Percentiles rank a stretch among this genome's conserved stretches.
Conservation (phyloP, 2,888 invertebrate species). For the Hipparchia sbordonii region DNA sequence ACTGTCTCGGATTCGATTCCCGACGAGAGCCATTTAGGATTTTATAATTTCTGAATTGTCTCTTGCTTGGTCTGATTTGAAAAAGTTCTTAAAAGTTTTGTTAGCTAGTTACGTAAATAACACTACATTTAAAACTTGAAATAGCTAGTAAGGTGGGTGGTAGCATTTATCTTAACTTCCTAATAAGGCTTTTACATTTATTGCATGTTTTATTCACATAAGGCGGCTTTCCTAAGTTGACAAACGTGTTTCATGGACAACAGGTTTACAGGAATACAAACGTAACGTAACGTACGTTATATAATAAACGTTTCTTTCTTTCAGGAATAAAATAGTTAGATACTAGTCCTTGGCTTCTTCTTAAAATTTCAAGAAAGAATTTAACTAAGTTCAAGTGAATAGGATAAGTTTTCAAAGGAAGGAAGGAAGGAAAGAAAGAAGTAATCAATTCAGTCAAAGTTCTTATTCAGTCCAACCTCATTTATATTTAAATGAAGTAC, state of each 20-base stretch:
- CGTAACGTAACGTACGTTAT: no score
- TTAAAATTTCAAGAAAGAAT: constrained; percentile 30
- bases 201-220: constrained; percentile 79
- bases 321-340: constrained; percentile 17
- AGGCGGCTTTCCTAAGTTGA: constrained; percentile 40
- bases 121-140: not conserved
- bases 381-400: constrained; percentile 15
- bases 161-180: constrained; percentile 22
- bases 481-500: constrained; percentile 30
- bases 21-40: no score
- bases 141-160: not conserved
- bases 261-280: constrained; percentile 24
- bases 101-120: not conserved
- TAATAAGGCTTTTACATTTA: constrained; percentile 66
- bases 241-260: constrained; percentile 36
- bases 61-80: not conserved
- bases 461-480: constrained; percentile 20
- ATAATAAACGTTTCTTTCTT: no score
- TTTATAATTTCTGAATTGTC: no score
- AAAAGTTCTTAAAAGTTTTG: not conserved
- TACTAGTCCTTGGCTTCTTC: constrained; percentile 28
- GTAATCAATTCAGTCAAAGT: constrained; percentile 16
- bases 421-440: constrained; percentile 7
- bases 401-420: constrained; percentile 1
- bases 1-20: no score